Conservation (phyloP, 2,888 invertebrate genomes). For the Mermis nigrescens region DNA sequence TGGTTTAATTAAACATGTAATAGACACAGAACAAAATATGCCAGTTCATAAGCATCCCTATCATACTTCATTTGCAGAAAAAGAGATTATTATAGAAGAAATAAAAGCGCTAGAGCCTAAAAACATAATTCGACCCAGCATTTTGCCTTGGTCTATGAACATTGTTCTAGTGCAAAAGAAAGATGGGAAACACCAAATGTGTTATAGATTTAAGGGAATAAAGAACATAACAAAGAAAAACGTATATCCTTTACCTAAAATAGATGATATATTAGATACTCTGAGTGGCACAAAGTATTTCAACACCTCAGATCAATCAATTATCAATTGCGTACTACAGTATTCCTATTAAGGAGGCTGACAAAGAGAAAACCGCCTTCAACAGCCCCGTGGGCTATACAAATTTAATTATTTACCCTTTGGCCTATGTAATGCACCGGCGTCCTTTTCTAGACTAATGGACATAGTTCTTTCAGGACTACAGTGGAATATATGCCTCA, state of each 20-base stretch:
- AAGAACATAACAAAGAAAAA: too few relatives aligned
- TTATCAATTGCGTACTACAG: constrained; percentile 15
- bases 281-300: not conserved
- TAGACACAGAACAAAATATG: too few relatives aligned
- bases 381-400: constrained; percentile 16
- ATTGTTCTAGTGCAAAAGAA: not conserved
- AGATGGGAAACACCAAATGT: too few relatives aligned
- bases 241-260: too few relatives aligned
- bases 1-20: too few relatives aligned
- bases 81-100: not conserved
- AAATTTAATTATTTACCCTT: constrained; percentile 17
- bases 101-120: not conserved
- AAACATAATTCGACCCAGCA: not conserved
- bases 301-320: not conserved
- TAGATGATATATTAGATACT: too few relatives aligned
- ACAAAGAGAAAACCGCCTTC: constrained; percentile 21
- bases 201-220: not conserved
- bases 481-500: too few relatives aligned
- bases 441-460: too few relatives aligned
- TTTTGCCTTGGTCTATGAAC: not conserved
- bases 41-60: not conserved
- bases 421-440: too few relatives aligned
- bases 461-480: too few relatives aligned
- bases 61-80: not conserved
- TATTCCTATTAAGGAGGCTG: too few relatives aligned